A percentile compares a stretch with the other conserved stretches of the same genome.
Evolutionary conservation across 2,113 vertebrate species (phyloP).

Genomic region (Gorilla gorilla): DNA sequence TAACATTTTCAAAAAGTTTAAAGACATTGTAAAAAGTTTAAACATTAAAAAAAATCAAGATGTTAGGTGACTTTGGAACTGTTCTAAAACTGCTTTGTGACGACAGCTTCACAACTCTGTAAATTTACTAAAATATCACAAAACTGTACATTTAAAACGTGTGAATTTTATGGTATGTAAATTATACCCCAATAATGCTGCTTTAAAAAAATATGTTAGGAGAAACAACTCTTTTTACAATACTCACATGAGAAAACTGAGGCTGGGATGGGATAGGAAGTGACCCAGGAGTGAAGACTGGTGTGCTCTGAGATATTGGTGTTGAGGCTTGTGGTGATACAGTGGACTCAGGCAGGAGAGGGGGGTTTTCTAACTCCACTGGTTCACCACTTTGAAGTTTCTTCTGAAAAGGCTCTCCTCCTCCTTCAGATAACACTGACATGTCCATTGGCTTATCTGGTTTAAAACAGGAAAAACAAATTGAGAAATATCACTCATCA

Average conservation of each 20-base stretch:
- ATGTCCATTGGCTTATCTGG: constrained; percentile 87
- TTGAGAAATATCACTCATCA: constrained; percentile 16
- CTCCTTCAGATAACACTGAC: constrained; percentile 78
- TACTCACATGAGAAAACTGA: constrained; percentile 94
- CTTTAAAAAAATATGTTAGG: not conserved
- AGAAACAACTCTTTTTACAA: not conserved
- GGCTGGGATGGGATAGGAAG: constrained; percentile 92
- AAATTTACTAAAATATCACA: not conserved
- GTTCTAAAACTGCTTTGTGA: not conserved
- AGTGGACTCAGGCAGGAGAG: constrained; percentile 58
- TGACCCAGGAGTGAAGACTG: constrained; percentile 84
- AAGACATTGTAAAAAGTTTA: not conserved
- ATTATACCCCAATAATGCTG: not conserved
- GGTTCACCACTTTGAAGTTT: constrained; percentile 73
- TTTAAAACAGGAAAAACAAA: constrained; percentile 69
- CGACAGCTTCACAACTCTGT: not conserved
- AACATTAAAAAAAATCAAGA: not conserved
- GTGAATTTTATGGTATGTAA: not conserved
- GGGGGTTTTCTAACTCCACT: constrained; percentile 75
- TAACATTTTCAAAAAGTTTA: constrained; percentile 43
- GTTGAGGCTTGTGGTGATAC: constrained; percentile 86
- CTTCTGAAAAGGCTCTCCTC: constrained; percentile 60
- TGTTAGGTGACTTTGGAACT: not conserved
- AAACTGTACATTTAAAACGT: not conserved
- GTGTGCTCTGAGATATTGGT: constrained; percentile 88